Conservation (phyloP, 2,797 vertebrate species). For the Synaphobranchus kaupii region DNA sequence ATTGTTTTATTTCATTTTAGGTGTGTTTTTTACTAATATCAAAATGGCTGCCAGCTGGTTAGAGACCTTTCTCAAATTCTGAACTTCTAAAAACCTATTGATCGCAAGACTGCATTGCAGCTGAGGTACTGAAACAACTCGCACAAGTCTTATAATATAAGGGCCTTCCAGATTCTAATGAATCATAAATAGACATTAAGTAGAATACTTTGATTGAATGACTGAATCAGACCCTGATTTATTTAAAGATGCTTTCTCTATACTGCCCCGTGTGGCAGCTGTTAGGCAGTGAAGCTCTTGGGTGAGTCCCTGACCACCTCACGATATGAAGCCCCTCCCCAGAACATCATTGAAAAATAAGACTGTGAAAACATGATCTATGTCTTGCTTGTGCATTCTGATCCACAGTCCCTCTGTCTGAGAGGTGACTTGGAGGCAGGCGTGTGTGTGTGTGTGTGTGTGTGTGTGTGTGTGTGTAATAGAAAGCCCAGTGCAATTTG, state of each 20-base stretch:
- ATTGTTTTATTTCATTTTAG: not conserved
- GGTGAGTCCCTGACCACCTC: not conserved
- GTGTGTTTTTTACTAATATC: not conserved
- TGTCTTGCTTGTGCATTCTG: not conserved
- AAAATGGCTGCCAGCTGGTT: not conserved
- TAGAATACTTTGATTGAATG: not conserved
- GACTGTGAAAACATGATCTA: not conserved
- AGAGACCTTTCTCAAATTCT: not conserved
- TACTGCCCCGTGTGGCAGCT: not conserved
- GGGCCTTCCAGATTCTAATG: not conserved
- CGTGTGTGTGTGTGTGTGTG: slow-evolving; percentile 35
- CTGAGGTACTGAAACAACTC: not conserved
- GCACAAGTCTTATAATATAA: not conserved
- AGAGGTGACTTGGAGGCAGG: not conserved
- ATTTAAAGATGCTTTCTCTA: not conserved
- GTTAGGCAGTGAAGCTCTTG: not conserved
- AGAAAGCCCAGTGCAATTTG: slow-evolving; percentile 13
- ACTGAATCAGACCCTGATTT: not conserved
- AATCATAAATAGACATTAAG: not conserved
- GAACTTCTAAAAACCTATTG: not conserved
- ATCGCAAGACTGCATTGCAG: not conserved
- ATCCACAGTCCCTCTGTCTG: not conserved
- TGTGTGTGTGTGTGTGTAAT: slow-evolving; percentile 26
- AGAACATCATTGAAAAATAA: not conserved
- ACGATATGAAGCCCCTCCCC: not conserved